Conservation (phyloP, 1,140 invertebrate species). For the Acromyrmex echinatior region DNA sequence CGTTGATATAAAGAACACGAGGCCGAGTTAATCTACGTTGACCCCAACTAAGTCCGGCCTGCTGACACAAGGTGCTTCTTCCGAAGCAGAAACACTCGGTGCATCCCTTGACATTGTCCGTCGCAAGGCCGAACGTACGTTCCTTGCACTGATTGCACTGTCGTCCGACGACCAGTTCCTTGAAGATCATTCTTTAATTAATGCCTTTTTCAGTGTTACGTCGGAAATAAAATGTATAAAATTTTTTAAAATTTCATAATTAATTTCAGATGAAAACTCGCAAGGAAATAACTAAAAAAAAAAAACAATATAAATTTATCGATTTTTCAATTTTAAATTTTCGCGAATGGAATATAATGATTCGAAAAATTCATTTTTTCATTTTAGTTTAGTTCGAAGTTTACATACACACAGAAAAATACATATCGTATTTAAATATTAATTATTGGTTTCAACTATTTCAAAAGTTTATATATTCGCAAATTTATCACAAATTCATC, state of each 20-base stretch:
- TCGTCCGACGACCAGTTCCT: conserved; percentile 93
- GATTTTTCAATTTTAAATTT: conserved; percentile 7
- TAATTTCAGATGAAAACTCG: neutral
- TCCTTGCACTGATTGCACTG: conserved; percentile 94
- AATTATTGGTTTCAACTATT: no score
- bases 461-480: no score
- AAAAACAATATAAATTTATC: neutral
- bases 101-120: conserved; percentile 92
- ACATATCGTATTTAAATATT: no score
- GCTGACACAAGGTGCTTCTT: conserved; percentile 91
- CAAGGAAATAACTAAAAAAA: neutral
- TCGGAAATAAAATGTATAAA: neutral
- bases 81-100: conserved; percentile 97
- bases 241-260: neutral
- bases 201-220: neutral
- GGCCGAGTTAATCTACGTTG: conserved; percentile 89
- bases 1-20: conserved; percentile 87
- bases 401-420: no score
- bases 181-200: conserved; percentile 5
- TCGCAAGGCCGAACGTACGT: conserved; percentile 93
- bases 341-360: neutral
- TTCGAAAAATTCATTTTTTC: neutral
- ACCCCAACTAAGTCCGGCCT: conserved; percentile 93
- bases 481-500: no score
- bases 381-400: neutral